phyloP scores from a whole-genome alignment of 2,888 invertebrate genomes.

The Sicus ferrugineus region DNA sequence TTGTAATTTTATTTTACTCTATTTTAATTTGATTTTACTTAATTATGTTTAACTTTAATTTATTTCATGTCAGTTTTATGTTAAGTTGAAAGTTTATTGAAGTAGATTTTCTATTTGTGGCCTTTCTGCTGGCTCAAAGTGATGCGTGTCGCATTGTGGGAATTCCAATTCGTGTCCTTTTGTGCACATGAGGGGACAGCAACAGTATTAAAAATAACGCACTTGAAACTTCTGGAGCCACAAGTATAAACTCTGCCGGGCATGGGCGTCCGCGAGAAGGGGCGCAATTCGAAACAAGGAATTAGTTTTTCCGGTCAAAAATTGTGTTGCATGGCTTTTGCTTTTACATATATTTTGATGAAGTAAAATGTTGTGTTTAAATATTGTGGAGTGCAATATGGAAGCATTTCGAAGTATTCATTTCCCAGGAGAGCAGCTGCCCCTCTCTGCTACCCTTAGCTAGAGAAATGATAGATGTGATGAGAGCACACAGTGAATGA shows the following conservation, averaged over 20 bases:
- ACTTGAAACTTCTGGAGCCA: conserved; percentile 32
- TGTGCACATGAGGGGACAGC: conserved; percentile 20
- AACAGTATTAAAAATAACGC: conserved; percentile 12
- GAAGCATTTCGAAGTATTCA: too few species aligned
- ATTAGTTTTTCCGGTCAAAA: too few species aligned
- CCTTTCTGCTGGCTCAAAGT: conserved; percentile 6
- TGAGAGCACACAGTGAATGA: not conserved
- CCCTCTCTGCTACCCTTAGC: too few species aligned
- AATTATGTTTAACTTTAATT: not conserved
- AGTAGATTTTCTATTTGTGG: not conserved
- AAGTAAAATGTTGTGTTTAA: too few species aligned
- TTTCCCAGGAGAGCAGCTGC: too few species aligned
- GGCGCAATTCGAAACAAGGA: too few species aligned
- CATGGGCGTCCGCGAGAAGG: not conserved
- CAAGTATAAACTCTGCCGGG: conserved; percentile 12
- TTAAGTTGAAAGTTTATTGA: too few species aligned
- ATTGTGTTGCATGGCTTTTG: too few species aligned
- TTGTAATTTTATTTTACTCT: not conserved
- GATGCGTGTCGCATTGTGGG: conserved; percentile 20
- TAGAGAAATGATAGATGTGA: not conserved
- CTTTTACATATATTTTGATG: too few species aligned
- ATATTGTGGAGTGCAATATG: too few species aligned
- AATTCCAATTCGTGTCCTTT: conserved; percentile 23
- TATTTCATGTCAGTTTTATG: too few species aligned
- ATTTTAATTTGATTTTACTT: not conserved